These are phyloP conservation scores for Leuctra nigra DNA, from an alignment of 2,888 invertebrate species.

Conservation along the genomic window DNA sequence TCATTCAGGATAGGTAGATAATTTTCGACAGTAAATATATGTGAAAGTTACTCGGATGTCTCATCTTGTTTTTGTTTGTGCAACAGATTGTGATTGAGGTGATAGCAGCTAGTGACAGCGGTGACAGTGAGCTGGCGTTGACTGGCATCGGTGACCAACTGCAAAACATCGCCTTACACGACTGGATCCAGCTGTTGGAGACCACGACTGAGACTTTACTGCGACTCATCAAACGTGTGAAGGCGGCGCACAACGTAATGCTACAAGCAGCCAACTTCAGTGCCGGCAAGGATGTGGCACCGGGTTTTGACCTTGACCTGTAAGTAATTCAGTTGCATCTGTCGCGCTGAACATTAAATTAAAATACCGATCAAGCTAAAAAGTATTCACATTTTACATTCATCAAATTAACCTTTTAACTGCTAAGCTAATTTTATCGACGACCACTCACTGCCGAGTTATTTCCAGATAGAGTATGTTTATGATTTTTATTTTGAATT, in stretches of 20 bases:
- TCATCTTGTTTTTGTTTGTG: too few relatives aligned
- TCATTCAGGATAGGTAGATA: too few relatives aligned
- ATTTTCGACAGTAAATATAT: too few relatives aligned
- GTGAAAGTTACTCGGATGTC: too few relatives aligned
- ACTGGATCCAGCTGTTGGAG: constrained; percentile 62
- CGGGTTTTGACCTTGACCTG: constrained; percentile 41
- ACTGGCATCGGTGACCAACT: constrained; percentile 51
- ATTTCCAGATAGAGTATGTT: too few relatives aligned
- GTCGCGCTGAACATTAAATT: too few relatives aligned
- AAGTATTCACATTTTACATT: too few relatives aligned
- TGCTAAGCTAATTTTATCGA: too few relatives aligned
- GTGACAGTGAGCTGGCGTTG: constrained; percentile 36
- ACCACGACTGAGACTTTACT: constrained; percentile 58
- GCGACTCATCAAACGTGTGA: constrained; percentile 65
- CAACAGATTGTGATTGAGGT: constrained; percentile 65
- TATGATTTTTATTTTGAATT: too few relatives aligned
- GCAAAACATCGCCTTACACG: constrained; percentile 54
- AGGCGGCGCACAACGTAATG: constrained; percentile 68
- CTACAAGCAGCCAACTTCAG: constrained; percentile 63
- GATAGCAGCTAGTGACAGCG: constrained; percentile 50
- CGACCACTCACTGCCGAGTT: too few relatives aligned
- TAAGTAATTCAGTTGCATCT: background rate
- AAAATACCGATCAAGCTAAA: too few relatives aligned
- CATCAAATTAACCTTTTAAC: too few relatives aligned
- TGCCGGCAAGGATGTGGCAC: constrained; percentile 43